These are phyloP conservation scores for Etheostoma perlongum DNA, from an alignment of 2,797 vertebrate genomes.

Conservation along the genomic window DNA sequence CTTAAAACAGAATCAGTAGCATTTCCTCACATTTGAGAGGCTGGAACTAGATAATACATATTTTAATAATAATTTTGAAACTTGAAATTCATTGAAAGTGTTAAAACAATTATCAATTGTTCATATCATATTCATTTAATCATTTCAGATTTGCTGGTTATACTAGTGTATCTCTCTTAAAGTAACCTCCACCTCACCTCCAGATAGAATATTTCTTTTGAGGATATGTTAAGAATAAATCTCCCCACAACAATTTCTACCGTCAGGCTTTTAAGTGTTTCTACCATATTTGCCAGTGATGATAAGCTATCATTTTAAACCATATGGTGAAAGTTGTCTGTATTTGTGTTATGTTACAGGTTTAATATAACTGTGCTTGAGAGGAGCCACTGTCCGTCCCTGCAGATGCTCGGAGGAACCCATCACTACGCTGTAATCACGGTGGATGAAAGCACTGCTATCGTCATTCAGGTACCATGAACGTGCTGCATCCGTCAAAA, in stretches of 20 bases:
- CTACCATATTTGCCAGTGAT: neutral
- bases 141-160: neutral
- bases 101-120: neutral
- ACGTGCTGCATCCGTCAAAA: neutral
- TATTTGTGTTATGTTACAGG: conserved; percentile 73
- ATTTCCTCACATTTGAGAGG: neutral
- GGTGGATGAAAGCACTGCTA: conserved; percentile 89
- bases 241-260: neutral
- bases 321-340: neutral
- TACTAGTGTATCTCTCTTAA: neutral
- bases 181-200: neutral
- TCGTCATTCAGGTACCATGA: conserved; percentile 90
- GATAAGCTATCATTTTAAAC: conserved; percentile 8
- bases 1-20: too few relatives aligned
- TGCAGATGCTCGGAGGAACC: conserved; percentile 87
- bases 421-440: conserved; percentile 88
- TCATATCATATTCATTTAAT: neutral
- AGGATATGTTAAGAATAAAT: neutral
- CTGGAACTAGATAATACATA: neutral
- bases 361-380: conserved; percentile 91
- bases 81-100: too few relatives aligned
- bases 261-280: conserved; percentile 1
- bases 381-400: conserved; percentile 83
- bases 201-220: neutral
- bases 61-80: neutral